A percentile compares a stretch with the other conserved stretches of the same genome.
These are phyloP conservation scores for Drosophila setosimentum DNA, from an alignment of 2,888 invertebrate genomes.

Conservation along the genomic window DNA sequence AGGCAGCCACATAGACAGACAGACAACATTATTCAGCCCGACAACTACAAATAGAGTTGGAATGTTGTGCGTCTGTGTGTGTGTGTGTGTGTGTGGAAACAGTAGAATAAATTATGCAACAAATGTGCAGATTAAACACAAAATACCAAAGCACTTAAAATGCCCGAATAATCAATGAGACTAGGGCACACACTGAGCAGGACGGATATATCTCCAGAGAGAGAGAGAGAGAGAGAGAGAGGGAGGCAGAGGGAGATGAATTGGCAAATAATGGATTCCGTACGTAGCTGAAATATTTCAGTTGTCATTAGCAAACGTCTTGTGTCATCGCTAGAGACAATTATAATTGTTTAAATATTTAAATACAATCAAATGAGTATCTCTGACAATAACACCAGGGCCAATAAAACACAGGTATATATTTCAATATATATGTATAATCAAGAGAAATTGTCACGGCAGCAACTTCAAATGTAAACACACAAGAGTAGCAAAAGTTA, in stretches of 20 bases:
- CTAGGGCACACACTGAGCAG: conserved; percentile 4
- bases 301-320: conserved; percentile 35
- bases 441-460: background rate
- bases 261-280: conserved; percentile 14
- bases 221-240: background rate
- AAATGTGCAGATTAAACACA: conserved; percentile 79
- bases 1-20: background rate
- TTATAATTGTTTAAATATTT: conserved; percentile 68
- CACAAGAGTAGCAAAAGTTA: background rate
- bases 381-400: conserved; percentile 7
- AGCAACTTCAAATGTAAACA: background rate
- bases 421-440: background rate
- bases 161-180: conserved; percentile 68
- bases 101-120: conserved; percentile 72
- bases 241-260: background rate
- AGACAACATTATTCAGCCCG: conserved; percentile 3
- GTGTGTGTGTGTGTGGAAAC: conserved; percentile 10
- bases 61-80: background rate
- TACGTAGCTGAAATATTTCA: background rate
- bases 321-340: conserved; percentile 47
- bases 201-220: background rate
- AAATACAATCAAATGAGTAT: conserved; percentile 30
- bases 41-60: conserved; percentile 11
- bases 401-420: conserved; percentile 7
- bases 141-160: conserved; percentile 78